phyloP scores from a whole-genome alignment of 2,888 invertebrate genomes.

The Dolichopus griseipennis region DNA sequence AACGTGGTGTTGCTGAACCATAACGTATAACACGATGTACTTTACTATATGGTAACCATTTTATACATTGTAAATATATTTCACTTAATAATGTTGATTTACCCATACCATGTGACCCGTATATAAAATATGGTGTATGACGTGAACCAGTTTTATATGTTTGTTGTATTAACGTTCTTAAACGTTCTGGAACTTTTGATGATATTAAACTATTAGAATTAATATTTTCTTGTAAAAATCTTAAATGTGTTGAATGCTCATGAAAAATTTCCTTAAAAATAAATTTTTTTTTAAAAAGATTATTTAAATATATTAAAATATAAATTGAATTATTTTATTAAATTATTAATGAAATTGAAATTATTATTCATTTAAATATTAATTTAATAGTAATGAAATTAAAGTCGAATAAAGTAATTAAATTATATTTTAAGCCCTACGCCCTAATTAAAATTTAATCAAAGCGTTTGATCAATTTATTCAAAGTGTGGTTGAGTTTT shows the following conservation, averaged over 20 bases:
- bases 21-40: slow-evolving; percentile 59
- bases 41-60: slow-evolving; percentile 54
- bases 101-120: slow-evolving; percentile 68
- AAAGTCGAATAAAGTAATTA: too few relatives aligned
- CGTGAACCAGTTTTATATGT: slow-evolving; percentile 53
- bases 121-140: slow-evolving; percentile 67
- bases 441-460: too few relatives aligned
- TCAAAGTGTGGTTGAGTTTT: too few relatives aligned
- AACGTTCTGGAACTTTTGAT: slow-evolving; percentile 44
- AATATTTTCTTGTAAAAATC: slow-evolving; percentile 59
- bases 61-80: slow-evolving; percentile 55
- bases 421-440: too few relatives aligned
- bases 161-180: slow-evolving; percentile 42
- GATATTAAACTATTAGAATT: slow-evolving; percentile 49
- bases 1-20: slow-evolving; percentile 65
- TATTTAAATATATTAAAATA: too few relatives aligned
- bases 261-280: slow-evolving; percentile 73
- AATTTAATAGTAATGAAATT: too few relatives aligned
- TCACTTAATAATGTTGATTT: slow-evolving; percentile 69
- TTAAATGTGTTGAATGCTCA: slow-evolving; percentile 72
- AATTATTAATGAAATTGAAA: too few relatives aligned
- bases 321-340: too few relatives aligned
- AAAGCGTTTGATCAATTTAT: too few relatives aligned
- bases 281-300: too few relatives aligned
- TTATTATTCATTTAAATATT: too few relatives aligned